Percentiles rank a stretch among this genome's conserved stretches.
Conservation (phyloP, 1,140 invertebrate species). For the Brachionus plicatilis region DNA sequence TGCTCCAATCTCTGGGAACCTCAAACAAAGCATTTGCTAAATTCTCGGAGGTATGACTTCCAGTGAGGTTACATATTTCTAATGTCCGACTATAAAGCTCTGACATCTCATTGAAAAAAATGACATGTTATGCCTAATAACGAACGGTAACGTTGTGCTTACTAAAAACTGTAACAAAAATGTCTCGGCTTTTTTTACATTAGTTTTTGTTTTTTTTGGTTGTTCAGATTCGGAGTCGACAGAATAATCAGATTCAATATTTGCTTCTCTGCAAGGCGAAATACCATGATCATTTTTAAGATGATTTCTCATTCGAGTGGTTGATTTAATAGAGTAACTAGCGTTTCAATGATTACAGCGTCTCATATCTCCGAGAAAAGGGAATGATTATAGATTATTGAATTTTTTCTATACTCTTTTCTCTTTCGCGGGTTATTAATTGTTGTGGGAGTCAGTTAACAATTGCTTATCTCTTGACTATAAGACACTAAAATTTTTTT, state of each 20-base stretch:
- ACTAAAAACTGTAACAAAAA: no score
- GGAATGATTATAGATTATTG: background rate
- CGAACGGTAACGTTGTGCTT: background rate
- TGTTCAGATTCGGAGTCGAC: background rate
- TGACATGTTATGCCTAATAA: background rate
- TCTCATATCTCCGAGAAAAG: background rate
- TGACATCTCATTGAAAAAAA: background rate
- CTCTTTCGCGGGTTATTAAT: background rate
- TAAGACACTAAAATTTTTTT: background rate
- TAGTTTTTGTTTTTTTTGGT: background rate
- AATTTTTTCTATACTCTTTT: background rate
- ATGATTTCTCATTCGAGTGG: background rate
- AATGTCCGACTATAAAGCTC: no score
- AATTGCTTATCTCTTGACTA: background rate
- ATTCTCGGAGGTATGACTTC: no score
- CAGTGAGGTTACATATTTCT: no score
- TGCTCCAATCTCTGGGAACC: no score
- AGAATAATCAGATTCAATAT: background rate
- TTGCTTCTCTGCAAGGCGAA: background rate
- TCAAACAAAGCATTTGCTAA: no score
- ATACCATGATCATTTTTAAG: background rate
- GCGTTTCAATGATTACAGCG: background rate
- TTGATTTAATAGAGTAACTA: background rate
- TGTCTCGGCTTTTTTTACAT: background rate
- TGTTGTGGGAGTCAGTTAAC: background rate